A percentile compares a stretch with the other conserved stretches of the same genome.
Conservation (phyloP, 2,888 invertebrate genomes). For the Harpalus rubripes region DNA sequence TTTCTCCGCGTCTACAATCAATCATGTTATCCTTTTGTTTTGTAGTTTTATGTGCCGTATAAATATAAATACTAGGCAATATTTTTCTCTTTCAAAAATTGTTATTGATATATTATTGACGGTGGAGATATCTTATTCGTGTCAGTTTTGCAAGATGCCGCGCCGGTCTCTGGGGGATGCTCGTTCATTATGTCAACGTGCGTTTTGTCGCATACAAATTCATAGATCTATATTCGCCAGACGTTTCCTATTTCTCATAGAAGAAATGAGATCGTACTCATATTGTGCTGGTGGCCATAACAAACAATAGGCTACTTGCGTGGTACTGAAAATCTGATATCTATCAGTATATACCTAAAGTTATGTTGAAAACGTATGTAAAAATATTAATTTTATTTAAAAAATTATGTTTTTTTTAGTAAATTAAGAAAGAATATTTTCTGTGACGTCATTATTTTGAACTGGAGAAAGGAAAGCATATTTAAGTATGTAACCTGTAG, state of each 20-base stretch:
- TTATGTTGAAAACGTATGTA: too few species aligned
- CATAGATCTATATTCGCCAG: conserved; percentile 28
- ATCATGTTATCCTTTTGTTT: conserved; percentile 35
- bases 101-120: background rate
- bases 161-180: conserved; percentile 11
- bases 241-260: conserved; percentile 20
- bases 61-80: conserved; percentile 5
- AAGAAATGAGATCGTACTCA: conserved; percentile 8
- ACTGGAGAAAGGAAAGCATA: too few species aligned
- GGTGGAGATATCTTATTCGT: background rate
- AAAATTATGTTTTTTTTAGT: too few species aligned
- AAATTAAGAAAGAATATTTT: too few species aligned
- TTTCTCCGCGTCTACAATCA: conserved; percentile 26
- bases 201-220: conserved; percentile 42
- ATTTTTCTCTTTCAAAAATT: background rate
- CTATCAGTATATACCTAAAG: too few species aligned
- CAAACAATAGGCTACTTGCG: too few species aligned
- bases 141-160: too few species aligned
- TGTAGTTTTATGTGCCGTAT: background rate
- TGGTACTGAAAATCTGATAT: too few species aligned
- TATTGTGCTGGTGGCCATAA: background rate
- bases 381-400: too few species aligned
- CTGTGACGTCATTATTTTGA: too few species aligned
- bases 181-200: conserved; percentile 21
- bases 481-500: too few species aligned